Conservation (phyloP, 1,140 invertebrate genomes). For the Papilio polytes region DNA sequence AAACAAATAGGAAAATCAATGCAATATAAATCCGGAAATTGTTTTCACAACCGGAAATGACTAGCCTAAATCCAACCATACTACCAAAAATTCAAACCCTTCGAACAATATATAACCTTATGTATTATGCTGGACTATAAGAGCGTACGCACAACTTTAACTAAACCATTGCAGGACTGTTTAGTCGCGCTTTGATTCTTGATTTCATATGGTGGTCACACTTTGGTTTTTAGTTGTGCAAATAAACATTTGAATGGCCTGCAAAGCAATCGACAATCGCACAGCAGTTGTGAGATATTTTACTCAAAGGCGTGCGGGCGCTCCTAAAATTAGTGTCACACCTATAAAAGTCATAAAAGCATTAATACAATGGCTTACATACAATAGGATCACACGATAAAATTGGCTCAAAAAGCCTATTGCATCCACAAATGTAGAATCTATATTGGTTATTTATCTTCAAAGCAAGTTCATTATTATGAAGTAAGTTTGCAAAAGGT, state of each 20-base stretch:
- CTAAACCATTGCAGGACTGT: no score
- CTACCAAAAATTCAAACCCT: neutral
- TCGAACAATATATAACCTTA: neutral
- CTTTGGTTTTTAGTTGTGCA: no score
- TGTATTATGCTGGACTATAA: neutral
- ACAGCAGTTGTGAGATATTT: no score
- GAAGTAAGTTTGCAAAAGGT: constrained; percentile 12
- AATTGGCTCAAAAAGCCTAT: neutral
- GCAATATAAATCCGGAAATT: neutral
- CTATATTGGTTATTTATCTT: neutral
- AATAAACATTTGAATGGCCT: no score
- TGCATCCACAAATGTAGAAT: neutral
- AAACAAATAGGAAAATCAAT: neutral
- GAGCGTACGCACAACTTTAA: no score
- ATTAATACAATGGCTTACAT: no score
- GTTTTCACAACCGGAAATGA: neutral
- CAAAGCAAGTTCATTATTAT: constrained; percentile 4
- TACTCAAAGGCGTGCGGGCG: no score
- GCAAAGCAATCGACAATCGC: no score
- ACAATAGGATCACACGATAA: neutral
- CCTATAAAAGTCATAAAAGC: no score
- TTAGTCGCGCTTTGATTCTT: no score
- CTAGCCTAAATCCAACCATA: neutral
- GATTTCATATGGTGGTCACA: no score
- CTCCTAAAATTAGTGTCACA: no score